Evolutionary conservation across 2,113 vertebrate species (phyloP).

Genomic region (Opisthocomus hoazin): DNA sequence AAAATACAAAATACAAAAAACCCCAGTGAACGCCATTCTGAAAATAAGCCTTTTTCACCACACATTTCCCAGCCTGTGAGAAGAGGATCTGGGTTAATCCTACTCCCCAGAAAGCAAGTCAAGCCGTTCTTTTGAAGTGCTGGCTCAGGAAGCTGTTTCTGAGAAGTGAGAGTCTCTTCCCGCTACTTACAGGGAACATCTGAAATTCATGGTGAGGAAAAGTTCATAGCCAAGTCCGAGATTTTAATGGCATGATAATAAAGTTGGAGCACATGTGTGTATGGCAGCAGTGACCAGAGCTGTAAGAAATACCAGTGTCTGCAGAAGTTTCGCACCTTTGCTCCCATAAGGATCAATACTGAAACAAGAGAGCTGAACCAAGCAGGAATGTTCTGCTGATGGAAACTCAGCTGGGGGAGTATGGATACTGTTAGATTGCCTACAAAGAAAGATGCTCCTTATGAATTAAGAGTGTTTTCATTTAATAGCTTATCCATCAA

Average conservation of each 20-base stretch:
- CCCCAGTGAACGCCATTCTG: background rate
- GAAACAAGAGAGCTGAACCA: background rate
- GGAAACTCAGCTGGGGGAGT: background rate
- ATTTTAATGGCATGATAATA: background rate
- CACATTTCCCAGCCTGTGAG: background rate
- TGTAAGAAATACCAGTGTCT: background rate
- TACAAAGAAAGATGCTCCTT: background rate
- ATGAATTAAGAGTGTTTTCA: background rate
- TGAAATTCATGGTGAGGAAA: background rate
- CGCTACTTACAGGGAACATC: background rate
- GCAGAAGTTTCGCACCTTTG: background rate
- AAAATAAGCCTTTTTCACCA: background rate
- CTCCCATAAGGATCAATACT: background rate
- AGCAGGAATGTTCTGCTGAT: background rate
- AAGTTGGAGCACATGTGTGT: accelerated
- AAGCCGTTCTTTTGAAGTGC: background rate
- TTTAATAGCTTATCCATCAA: background rate
- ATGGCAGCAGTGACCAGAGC: accelerated
- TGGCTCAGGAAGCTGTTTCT: background rate
- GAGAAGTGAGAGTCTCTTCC: accelerated
- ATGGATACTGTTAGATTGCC: accelerated
- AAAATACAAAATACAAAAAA: no score
- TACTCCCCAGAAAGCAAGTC: background rate
- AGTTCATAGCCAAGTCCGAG: background rate
- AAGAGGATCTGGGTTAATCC: background rate